Evolutionary conservation across 1,140 invertebrate species (phyloP).

Genomic region (Drosophila malerkotliana): DNA sequence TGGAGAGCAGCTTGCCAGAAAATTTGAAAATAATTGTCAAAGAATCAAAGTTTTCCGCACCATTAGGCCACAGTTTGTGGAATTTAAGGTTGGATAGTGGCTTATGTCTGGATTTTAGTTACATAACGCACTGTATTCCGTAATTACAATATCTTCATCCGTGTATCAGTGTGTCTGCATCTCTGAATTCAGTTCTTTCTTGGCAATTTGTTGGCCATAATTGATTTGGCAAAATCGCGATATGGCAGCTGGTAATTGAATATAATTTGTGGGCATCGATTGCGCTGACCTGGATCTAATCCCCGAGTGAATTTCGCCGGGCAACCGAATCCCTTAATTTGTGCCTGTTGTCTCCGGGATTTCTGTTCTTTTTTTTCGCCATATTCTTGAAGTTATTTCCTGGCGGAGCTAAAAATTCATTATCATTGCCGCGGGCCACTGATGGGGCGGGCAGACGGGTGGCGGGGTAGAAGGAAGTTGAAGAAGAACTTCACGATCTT

Average conservation of each 20-base stretch:
- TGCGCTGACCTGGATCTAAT: conserved; percentile 45
- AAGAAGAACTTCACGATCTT: conserved; percentile 38
- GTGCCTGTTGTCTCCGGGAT: conserved; percentile 14
- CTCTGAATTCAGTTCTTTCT: conserved; percentile 22
- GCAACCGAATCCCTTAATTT: conserved; percentile 36
- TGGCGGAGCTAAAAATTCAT: conserved; percentile 49
- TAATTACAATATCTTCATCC: not conserved
- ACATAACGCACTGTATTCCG: not conserved
- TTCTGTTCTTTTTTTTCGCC: not conserved
- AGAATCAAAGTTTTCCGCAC: conserved; percentile 21
- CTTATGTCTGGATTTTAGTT: not conserved
- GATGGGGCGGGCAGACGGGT: not conserved
- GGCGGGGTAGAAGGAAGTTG: conserved; percentile 3
- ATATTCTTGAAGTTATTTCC: conserved; percentile 32
- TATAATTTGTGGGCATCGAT: conserved; percentile 68
- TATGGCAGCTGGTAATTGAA: conserved; percentile 73
- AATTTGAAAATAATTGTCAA: conserved; percentile 25
- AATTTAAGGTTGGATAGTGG: not conserved
- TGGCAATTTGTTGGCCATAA: conserved; percentile 51
- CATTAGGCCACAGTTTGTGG: conserved; percentile 5
- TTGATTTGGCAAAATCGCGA: conserved; percentile 75
- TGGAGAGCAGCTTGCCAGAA: not conserved
- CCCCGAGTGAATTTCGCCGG: conserved; percentile 6
- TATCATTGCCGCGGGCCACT: conserved; percentile 47
- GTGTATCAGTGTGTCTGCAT: not conserved